Base-by-base conservation (phyloP, 2,888 invertebrate genomes). In the Automeris io region DNA sequence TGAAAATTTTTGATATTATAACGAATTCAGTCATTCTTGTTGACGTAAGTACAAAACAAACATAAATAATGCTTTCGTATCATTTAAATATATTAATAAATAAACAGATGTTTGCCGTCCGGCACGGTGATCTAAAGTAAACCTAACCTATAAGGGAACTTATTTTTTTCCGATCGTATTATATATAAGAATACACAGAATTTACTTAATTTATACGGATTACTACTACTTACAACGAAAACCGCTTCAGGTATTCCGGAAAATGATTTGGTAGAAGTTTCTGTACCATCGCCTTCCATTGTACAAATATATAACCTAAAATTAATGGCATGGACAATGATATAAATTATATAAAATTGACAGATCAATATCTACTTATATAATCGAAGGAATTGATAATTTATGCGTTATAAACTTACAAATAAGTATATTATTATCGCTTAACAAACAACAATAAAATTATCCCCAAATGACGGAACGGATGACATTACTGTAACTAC, bases 241-340 rank as follows among this genome's bases (percentile, higher is more conserved):
- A 91, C 90, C 25, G 95, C 95, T 82, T 95, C 93, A 31, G 96
- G 96, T 64, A 96, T 95, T 49, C 95, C 95, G 37, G 94, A 93
- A 74, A 91, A 94, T 0, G 94, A 91, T 70, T 88, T 89, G 26
- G 83, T 73, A 7, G 65, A 45, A 45, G 49, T 55, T 32, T 73
- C 73, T 23, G 58, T 54, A 42, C 66, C 65, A 49, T 85, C 85
- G 40, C 85, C 85, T 69, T 82, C 85, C 85, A 86, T 86, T 69
- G 61, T 35, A 23, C 31, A 32, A 42, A 32, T 13, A 5, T 11
- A 16, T 16, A 16, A 9, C 8, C 29, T 29, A 29, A 18, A 37
- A 31, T 22, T 5, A 18, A 37, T 31, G 1, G 5, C 3, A 18
- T 5, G 11, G 11, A 16, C 3, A 29, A n/a, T 16, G n/a, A 16